Percentiles rank a stretch among this genome's conserved stretches.
Evolutionary conservation across 1,140 invertebrate species (phyloP).

Genomic region (Planococcus citri): DNA sequence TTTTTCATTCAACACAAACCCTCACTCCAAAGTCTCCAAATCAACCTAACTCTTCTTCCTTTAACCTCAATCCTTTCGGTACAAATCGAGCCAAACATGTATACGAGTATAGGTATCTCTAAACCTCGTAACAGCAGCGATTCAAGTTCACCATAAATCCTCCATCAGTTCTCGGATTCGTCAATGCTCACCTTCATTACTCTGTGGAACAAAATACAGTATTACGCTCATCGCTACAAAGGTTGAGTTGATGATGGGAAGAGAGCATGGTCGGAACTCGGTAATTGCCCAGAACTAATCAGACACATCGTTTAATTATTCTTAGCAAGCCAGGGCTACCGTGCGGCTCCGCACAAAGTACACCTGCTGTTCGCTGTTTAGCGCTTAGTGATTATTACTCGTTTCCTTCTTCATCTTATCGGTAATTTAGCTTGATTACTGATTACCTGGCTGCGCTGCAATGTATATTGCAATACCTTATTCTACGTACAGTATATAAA

Average conservation of each 20-base stretch:
- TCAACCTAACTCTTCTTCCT: too few relatives aligned
- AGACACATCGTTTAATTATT: constrained; percentile 7
- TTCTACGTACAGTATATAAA: too few relatives aligned
- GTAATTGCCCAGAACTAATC: constrained; percentile 6
- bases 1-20: too few relatives aligned
- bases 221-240: neutral
- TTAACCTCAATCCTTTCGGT: too few relatives aligned
- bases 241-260: neutral
- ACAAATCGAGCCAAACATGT: too few relatives aligned
- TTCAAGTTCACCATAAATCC: too few relatives aligned
- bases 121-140: too few relatives aligned
- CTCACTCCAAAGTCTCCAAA: too few relatives aligned
- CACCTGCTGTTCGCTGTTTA: constrained; percentile 1
- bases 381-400: constrained; percentile 6
- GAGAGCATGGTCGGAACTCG: neutral
- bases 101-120: too few relatives aligned
- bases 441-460: too few relatives aligned
- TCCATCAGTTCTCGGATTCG: too few relatives aligned
- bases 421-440: constrained; percentile 2
- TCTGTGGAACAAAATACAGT: neutral
- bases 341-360: constrained; percentile 5
- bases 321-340: neutral
- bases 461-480: neutral
- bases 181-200: neutral
- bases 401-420: neutral